Percentiles rank a stretch among this genome's conserved stretches.
phyloP scores from a whole-genome alignment of 2,113 vertebrate species.

The Trogon surrucura region DNA sequence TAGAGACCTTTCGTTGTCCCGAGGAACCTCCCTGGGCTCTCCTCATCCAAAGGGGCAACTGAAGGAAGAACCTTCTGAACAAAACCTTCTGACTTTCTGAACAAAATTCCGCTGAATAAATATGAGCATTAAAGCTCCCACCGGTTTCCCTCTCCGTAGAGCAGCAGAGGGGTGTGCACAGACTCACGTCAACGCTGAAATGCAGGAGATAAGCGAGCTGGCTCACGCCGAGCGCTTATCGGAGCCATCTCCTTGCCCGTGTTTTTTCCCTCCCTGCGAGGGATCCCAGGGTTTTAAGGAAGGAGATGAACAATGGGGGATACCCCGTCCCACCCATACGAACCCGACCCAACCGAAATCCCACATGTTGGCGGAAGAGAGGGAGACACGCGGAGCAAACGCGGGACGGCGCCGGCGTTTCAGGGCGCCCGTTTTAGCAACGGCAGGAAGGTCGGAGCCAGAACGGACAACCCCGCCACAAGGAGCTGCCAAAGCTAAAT shows the following conservation, averaged over 20 bases:
- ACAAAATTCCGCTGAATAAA: background rate
- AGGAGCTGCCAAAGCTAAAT: slow-evolving; percentile 40
- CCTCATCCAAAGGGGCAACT: background rate
- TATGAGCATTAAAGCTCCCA: background rate
- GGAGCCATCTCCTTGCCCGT: background rate
- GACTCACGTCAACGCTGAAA: background rate
- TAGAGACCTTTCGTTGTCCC: background rate
- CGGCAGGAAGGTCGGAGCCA: slow-evolving; percentile 52
- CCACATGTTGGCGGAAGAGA: background rate
- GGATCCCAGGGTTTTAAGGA: background rate
- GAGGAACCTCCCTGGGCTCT: background rate
- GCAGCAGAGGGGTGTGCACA: background rate
- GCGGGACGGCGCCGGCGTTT: background rate
- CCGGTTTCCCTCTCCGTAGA: background rate
- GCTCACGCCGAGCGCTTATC: background rate
- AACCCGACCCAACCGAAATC: background rate
- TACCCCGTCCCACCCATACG: background rate
- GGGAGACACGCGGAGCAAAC: background rate
- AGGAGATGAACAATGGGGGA: background rate
- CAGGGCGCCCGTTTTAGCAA: slow-evolving; percentile 20
- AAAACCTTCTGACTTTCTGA: background rate
- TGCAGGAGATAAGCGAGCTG: background rate
- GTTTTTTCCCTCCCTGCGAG: background rate
- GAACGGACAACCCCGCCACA: slow-evolving; percentile 24
- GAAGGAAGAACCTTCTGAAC: background rate